Evolutionary conservation across 2,797 vertebrate species (phyloP).

Genomic region (Falco peregrinus): DNA sequence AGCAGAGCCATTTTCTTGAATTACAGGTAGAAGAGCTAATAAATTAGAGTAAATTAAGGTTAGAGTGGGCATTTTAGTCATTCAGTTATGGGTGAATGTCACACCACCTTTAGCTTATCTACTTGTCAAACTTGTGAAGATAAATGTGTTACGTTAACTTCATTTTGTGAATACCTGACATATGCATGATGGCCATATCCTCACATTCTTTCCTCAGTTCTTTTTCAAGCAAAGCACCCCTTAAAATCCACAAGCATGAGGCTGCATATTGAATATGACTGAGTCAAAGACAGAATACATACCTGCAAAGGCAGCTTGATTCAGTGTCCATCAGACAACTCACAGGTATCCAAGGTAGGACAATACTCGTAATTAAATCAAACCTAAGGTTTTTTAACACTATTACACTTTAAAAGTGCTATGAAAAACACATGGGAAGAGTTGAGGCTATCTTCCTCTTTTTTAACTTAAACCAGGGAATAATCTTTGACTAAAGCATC

Average conservation of each 20-base stretch:
- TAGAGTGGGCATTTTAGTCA: constrained; percentile 12
- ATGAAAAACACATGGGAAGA: background rate
- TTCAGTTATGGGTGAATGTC: background rate
- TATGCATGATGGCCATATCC: background rate
- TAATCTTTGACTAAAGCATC: background rate
- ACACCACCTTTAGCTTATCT: background rate
- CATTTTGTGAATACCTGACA: background rate
- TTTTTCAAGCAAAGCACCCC: background rate
- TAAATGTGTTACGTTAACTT: background rate
- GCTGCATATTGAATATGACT: background rate
- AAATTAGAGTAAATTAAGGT: constrained; percentile 28
- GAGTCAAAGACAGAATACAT: background rate
- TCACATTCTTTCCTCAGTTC: background rate
- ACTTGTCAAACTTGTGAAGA: background rate
- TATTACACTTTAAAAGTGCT: background rate
- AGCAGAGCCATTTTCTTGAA: background rate
- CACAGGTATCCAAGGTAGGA: background rate
- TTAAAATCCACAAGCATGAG: background rate
- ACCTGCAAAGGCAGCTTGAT: background rate
- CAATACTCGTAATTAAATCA: background rate
- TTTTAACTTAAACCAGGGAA: background rate
- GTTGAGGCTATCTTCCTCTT: background rate
- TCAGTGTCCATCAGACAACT: background rate
- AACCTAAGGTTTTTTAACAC: background rate
- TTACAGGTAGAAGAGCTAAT: background rate